Evolutionary conservation across 2,113 vertebrate genomes (phyloP), one percentile per base, ranked within the genome.

Genomic region (Tursiops truncatus): DNA sequence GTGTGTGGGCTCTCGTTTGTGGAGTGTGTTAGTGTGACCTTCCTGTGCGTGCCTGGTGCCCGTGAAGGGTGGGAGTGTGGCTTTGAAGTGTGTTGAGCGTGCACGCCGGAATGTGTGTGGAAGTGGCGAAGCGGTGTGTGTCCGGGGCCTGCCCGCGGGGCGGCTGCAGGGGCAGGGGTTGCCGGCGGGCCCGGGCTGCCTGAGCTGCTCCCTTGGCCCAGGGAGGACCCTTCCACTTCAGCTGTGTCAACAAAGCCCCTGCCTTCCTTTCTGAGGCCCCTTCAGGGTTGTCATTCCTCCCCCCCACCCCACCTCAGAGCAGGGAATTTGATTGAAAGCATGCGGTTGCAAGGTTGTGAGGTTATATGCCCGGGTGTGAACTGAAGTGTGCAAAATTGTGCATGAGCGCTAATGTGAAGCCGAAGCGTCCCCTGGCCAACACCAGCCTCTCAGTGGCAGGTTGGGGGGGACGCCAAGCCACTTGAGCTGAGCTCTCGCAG

Each of bases 231-330:
- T 83, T 82, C 63, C 36, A 50, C 84, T 21, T 94, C 93, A 93
- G 96, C 93, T 97, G 89, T 97, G 94, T 95, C 91, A 97, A 93
- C 88, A 97, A 60, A 92, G 77, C 74, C 74, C 41, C 36, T 44
- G 83, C 84, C 71, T 73, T 68, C 76, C 76, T 56, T 62, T 73
- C 74, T 3, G 89, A 89, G 95, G 92, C 71, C 92, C 76, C 38
- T 28, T 76, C 56, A 28, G 70, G 67, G 53, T 7, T 36, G 63
- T 63, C 3, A 2, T 63, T 31, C 33, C 70, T 36, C 38, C 5
- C 0, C 2, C 0, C 0, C 2, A 0, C 12, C 33, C 5, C 8
- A 28, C 18, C 58, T 56, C 21, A 5, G n/a, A 65, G 88, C 83
- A 25, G 76, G 15, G 38, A 53, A 53, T 76, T 81, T 82, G 85